These are phyloP conservation scores for Porites divaricata DNA, from an alignment of 92 coral and sea anemone species.

Conservation along the genomic window DNA sequence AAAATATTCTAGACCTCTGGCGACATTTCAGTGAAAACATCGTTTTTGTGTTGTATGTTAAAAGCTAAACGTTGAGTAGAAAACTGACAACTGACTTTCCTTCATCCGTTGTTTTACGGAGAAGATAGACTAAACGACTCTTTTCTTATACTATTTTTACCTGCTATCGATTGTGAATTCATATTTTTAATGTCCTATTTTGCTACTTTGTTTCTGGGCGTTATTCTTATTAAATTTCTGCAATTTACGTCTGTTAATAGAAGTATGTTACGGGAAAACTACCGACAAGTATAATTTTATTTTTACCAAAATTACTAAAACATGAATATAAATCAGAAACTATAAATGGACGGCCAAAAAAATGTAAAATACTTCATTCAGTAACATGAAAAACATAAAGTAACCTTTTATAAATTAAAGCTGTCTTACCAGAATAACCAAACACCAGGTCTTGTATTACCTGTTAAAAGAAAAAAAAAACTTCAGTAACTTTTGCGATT, in stretches of 20 bases:
- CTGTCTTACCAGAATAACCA: background rate
- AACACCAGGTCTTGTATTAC: background rate
- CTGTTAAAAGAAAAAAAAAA: background rate
- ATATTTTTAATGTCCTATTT: too few relatives aligned
- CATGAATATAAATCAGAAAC: background rate
- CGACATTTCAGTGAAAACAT: background rate
- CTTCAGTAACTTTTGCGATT: background rate
- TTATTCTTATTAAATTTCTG: background rate
- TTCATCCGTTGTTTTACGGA: background rate
- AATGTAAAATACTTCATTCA: too few relatives aligned
- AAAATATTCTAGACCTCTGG: background rate
- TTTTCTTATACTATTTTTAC: too few relatives aligned
- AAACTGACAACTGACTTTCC: background rate
- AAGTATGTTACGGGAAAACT: background rate
- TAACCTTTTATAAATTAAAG: too few relatives aligned
- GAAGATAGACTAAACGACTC: background rate
- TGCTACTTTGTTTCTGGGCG: background rate
- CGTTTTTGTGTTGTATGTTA: too few relatives aligned
- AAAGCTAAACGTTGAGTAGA: background rate
- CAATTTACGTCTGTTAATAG: background rate
- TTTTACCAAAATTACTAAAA: background rate
- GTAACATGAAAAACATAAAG: too few relatives aligned
- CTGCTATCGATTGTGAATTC: too few relatives aligned
- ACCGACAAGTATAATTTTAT: too few relatives aligned
- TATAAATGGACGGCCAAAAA: background rate